Evolutionary conservation across 2,888 invertebrate genomes (phyloP), one percentile per base, ranked within the genome.

Genomic region (Drosophila picticornis): DNA sequence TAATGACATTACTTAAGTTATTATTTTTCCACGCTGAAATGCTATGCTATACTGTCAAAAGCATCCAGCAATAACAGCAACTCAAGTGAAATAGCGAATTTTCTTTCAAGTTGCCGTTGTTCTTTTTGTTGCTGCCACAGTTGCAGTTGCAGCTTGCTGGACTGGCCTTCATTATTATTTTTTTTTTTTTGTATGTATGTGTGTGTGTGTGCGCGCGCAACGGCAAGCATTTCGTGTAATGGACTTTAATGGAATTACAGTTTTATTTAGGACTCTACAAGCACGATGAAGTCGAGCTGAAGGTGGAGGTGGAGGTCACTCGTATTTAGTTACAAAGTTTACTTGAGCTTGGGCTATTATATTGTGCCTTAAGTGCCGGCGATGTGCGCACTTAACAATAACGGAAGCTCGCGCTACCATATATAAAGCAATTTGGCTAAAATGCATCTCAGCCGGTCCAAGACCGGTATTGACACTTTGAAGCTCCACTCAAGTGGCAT

Each of bases 191-290:
- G 32, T 53, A 36, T 67, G 59, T 74, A 61, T 55, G 48, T 38
- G 19, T 59, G 64, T 46, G 46, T 58, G 38, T 58, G 46, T 68
- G 61, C 67, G 68, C 56, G 57, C 63, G 53, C 63, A 57, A 67
- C 72, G 80, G 72, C 76, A 80, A 75, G 81, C 79, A 75, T 88
- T 90, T 90, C 79, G 60, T 90, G 84, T 90, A 89, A 87, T 87
- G 90, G 90, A 89, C 90, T 87, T 87, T 87, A 87, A 87, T 87
- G 87, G 89, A 87, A 87, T 87, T 90, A 90, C 90, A 87, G 80
- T 88, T 80, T 90, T 89, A 90, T 90, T 83, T 72, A 75, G 72
- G 50, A 56, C 40, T 31, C 29, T 48, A 38, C 43, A 51, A 53
- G 50, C 55, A 67, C 7, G 19, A 58, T 46, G 46, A n/a, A 7